phyloP scores from a whole-genome alignment of 2,888 invertebrate genomes.

The Zygaena filipendulae region DNA sequence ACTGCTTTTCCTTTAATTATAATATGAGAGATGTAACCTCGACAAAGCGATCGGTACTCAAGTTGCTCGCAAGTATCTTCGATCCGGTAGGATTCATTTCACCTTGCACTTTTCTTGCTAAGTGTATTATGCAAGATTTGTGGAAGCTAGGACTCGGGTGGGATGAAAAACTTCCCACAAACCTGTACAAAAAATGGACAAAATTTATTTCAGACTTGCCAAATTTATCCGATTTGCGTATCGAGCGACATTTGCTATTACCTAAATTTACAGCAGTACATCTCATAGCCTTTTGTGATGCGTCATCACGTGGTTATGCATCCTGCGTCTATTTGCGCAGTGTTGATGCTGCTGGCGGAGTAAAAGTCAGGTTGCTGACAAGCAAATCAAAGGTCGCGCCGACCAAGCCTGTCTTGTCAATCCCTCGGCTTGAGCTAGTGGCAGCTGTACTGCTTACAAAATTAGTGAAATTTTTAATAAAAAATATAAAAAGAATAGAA shows the following conservation, averaged over 20 bases:
- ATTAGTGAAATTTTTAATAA: conserved; percentile 3
- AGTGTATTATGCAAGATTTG: conserved; percentile 9
- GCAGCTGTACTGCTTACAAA: conserved; percentile 2
- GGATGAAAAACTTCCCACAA: conserved; percentile 5
- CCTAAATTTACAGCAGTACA: neutral
- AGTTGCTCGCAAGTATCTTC: conserved; percentile 1
- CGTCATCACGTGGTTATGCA: conserved; percentile 6
- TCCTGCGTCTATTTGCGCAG: conserved; percentile 1
- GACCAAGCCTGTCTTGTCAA: neutral
- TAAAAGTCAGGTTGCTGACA: neutral
- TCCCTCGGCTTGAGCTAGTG: conserved; percentile 1
- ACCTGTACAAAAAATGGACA: conserved; percentile 3
- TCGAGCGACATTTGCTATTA: conserved; percentile 2
- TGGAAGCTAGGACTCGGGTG: conserved; percentile 10
- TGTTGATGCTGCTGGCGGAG: no score
- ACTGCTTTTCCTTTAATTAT: conserved; percentile 1
- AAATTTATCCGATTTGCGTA: neutral
- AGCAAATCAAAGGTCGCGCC: conserved; percentile 1
- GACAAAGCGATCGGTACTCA: conserved; percentile 3
- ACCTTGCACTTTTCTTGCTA: conserved; percentile 9
- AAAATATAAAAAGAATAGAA: neutral
- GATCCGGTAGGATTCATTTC: conserved; percentile 4
- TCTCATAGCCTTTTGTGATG: conserved; percentile 5
- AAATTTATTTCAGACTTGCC: conserved; percentile 2
- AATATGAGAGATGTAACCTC: neutral